These are phyloP conservation scores for Mellilla xanthometata DNA, from an alignment of 2,888 invertebrate species.

Conservation along the genomic window DNA sequence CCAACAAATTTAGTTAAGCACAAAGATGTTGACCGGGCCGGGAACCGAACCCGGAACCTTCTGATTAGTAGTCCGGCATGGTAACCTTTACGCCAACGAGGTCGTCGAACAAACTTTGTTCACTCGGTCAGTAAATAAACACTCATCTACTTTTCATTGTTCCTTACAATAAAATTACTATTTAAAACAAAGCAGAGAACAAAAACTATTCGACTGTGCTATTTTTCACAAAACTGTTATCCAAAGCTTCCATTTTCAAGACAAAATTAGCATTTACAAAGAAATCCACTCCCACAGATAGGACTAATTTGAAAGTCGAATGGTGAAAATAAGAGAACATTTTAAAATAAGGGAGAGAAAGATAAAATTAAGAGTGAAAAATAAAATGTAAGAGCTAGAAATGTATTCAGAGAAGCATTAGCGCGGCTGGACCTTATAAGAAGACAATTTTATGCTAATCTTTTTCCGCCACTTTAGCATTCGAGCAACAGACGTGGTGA, in stretches of 20 bases:
- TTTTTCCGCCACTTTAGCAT: conserved; percentile 75
- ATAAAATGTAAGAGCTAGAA: conserved; percentile 31
- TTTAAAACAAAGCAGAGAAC: no score
- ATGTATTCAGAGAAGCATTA: conserved; percentile 43
- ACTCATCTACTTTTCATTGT: no score
- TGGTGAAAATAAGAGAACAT: conserved; percentile 23
- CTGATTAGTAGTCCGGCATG: no score
- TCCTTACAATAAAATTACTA: no score
- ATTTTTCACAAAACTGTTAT: no score
- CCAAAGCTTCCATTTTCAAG: conserved; percentile 7
- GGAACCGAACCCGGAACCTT: no score
- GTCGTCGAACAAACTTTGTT: no score
- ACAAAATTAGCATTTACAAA: conserved; percentile 29
- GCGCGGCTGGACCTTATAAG: conserved; percentile 56
- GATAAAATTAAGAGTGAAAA: conserved; percentile 36
- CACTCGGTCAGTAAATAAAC: no score
- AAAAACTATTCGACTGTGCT: no score
- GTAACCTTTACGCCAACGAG: no score
- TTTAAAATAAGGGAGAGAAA: conserved; percentile 32
- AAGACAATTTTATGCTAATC: conserved; percentile 78
- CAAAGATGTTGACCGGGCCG: no score
- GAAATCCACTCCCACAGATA: conserved; percentile 31
- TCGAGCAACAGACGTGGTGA: conserved; percentile 57
- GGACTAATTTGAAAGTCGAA: conserved; percentile 33
- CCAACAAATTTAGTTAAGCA: no score